Conservation (phyloP, 1,140 invertebrate genomes). For the Sarcophaga bullata region DNA sequence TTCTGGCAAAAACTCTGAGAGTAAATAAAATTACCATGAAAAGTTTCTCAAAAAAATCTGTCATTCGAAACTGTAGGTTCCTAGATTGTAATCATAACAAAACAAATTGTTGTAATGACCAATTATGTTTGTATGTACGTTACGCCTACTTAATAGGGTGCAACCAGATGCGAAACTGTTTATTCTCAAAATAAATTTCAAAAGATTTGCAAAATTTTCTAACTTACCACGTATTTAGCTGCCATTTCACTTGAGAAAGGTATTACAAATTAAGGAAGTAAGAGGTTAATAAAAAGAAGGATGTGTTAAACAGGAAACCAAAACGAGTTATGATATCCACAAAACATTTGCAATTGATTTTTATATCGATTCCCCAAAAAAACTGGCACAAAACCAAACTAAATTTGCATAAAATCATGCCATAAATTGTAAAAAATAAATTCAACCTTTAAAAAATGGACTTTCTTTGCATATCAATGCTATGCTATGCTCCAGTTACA, state of each 20-base stretch:
- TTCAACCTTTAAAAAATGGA: neutral
- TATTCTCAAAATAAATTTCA: no score
- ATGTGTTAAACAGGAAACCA: slow-evolving; percentile 25
- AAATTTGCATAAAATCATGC: neutral
- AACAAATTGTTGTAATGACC: no score
- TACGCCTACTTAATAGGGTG: no score
- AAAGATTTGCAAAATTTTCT: no score
- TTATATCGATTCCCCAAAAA: neutral
- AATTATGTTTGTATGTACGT: no score
- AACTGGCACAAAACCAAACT: neutral
- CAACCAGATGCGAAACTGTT: no score
- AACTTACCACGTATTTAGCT: slow-evolving; percentile 57
- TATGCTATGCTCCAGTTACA: neutral
- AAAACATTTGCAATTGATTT: neutral
- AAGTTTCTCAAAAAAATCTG: no score
- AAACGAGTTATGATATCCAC: slow-evolving; percentile 34
- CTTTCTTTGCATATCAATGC: slow-evolving; percentile 30
- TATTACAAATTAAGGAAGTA: slow-evolving; percentile 31
- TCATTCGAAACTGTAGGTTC: no score
- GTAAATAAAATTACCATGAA: no score
- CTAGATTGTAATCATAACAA: no score
- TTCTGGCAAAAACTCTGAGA: no score
- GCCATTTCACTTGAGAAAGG: no score
- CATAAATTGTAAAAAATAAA: neutral
- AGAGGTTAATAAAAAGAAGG: slow-evolving; percentile 3